phyloP scores from a whole-genome alignment of 2,113 vertebrate genomes.

The Corythaeola cristata region DNA sequence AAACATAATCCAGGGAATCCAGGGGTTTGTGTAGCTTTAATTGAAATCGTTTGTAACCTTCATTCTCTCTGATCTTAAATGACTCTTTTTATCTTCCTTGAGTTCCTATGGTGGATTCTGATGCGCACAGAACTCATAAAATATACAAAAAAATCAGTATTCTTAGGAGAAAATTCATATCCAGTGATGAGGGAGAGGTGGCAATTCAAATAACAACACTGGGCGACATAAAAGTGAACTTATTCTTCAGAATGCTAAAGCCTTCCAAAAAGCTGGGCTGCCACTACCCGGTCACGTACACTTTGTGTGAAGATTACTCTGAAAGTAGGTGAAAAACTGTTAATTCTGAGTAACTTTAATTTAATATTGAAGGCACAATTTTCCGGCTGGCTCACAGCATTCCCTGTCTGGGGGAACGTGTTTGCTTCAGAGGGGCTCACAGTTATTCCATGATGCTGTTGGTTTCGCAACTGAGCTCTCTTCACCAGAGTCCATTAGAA shows the following conservation, averaged over 20 bases:
- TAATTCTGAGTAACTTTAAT: not conserved
- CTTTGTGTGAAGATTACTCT: not conserved
- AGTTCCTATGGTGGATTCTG: not conserved
- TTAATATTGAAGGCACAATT: not conserved
- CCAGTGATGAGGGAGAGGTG: not conserved
- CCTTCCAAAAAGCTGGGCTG: not conserved
- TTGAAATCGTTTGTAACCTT: slow-evolving; percentile 51
- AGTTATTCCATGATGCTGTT: not conserved
- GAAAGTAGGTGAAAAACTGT: not conserved
- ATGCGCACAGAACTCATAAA: not conserved
- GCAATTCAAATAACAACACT: not conserved
- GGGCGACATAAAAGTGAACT: not conserved
- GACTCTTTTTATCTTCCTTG: slow-evolving; percentile 3
- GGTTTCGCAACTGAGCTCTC: not conserved
- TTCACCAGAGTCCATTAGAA: slow-evolving; percentile 39
- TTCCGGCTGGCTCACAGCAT: accelerated
- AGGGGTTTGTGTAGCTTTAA: slow-evolving; percentile 2
- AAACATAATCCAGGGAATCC: not conserved
- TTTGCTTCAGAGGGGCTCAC: not conserved
- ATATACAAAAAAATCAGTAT: not conserved
- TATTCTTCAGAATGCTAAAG: not conserved
- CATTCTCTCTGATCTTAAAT: not conserved
- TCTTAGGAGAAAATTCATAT: not conserved
- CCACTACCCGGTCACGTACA: not conserved
- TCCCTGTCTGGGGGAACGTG: not conserved